phyloP scores from a whole-genome alignment of 2,797 vertebrate genomes.

The Alca torda region DNA sequence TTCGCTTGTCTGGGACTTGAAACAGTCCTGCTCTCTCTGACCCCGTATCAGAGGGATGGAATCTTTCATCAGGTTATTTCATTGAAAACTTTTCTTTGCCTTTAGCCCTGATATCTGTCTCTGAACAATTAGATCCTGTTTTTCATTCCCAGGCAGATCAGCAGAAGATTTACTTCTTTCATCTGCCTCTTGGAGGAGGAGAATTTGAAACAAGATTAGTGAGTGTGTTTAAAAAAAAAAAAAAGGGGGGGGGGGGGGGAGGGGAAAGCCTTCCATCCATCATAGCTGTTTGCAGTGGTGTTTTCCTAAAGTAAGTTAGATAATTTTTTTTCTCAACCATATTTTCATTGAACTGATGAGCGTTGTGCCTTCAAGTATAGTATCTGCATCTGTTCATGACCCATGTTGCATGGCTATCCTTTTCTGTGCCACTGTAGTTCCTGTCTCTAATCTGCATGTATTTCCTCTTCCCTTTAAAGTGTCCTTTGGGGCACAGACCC shows the following conservation, averaged over 20 bases:
- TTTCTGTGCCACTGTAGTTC: neutral
- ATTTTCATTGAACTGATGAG: neutral
- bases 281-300: neutral
- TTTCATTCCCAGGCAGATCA: neutral
- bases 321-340: neutral
- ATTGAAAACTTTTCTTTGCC: neutral
- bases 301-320: neutral
- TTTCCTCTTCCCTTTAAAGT: neutral
- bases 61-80: neutral
- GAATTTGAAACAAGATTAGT: neutral
- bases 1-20: neutral
- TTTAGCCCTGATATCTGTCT: neutral
- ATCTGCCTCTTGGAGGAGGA: neutral
- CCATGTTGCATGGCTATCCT: neutral
- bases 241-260: rapidly evolving
- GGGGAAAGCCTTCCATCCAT: neutral
- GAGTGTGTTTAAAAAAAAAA: neutral
- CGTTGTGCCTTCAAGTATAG: neutral
- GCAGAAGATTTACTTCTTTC: conserved; percentile 19
- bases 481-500: neutral
- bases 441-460: neutral
- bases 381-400: neutral
- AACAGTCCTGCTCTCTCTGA: neutral
- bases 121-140: neutral
- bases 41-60: neutral